These are phyloP conservation scores for Strigamia transsilvanica DNA, from an alignment of 2,888 invertebrate genomes.

Conservation along the genomic window DNA sequence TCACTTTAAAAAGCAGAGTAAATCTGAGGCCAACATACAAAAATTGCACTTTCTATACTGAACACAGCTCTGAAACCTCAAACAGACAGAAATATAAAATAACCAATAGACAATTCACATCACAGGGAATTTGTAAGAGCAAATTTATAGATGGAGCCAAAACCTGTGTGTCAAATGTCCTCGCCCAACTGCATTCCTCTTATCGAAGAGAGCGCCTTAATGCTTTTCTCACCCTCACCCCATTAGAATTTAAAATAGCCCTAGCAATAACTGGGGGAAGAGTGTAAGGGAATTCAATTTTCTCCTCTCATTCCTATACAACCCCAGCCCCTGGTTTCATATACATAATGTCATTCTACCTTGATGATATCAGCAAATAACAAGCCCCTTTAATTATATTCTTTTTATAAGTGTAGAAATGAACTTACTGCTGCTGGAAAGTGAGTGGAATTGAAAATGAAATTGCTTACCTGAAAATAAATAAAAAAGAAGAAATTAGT, in stretches of 20 bases:
- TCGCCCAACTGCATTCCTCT: not conserved
- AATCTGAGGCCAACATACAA: too few relatives aligned
- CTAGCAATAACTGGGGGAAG: constrained; percentile 11
- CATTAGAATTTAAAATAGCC: constrained; percentile 33
- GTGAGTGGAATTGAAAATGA: not conserved
- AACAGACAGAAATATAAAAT: not conserved
- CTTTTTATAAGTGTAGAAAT: not conserved
- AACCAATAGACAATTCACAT: not conserved
- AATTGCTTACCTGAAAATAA: not conserved
- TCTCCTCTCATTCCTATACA: constrained; percentile 15
- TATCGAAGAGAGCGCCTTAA: constrained; percentile 1
- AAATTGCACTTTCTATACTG: too few relatives aligned
- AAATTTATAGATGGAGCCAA: not conserved
- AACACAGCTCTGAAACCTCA: not conserved
- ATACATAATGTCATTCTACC: constrained; percentile 9
- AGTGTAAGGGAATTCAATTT: constrained; percentile 34
- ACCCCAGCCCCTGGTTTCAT: constrained; percentile 1
- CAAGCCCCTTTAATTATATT: not conserved
- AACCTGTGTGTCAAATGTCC: constrained; percentile 28
- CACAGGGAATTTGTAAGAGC: not conserved
- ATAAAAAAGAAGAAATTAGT: not conserved
- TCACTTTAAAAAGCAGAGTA: too few relatives aligned
- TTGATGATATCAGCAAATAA: constrained; percentile 19
- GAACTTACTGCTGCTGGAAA: not conserved
- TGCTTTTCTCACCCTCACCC: constrained; percentile 24